These are phyloP conservation scores for Laupala kohalensis DNA, from an alignment of 1,140 invertebrate genomes.

Conservation along the genomic window DNA sequence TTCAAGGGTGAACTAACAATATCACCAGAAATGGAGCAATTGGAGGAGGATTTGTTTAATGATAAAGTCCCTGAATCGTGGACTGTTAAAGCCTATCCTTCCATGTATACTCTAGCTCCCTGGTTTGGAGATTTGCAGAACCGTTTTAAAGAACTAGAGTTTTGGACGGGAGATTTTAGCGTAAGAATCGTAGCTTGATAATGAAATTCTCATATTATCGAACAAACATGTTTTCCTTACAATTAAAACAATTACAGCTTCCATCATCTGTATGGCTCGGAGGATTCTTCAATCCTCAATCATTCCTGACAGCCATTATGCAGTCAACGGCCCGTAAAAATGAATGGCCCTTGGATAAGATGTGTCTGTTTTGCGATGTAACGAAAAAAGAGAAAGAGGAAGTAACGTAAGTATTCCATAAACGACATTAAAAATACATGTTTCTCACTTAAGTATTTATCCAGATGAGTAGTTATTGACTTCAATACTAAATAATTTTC, in stretches of 20 bases:
- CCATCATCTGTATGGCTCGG: constrained; percentile 82
- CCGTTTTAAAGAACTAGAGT: constrained; percentile 61
- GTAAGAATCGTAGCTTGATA: no score
- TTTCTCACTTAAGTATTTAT: no score
- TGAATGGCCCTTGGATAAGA: constrained; percentile 90
- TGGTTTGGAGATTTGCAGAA: constrained; percentile 81
- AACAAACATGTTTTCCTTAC: background rate
- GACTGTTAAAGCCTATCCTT: constrained; percentile 78
- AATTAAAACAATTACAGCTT: constrained; percentile 37
- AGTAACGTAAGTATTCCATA: constrained; percentile 49
- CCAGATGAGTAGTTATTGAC: no score
- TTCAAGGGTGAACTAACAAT: constrained; percentile 82
- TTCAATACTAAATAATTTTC: no score
- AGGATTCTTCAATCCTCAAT: constrained; percentile 94
- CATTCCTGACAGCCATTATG: constrained; percentile 93
- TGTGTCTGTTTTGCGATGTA: constrained; percentile 89
- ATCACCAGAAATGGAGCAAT: constrained; percentile 78
- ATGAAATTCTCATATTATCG: background rate
- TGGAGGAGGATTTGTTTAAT: constrained; percentile 72
- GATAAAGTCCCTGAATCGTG: constrained; percentile 73
- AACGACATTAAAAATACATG: no score
- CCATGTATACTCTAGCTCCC: constrained; percentile 59
- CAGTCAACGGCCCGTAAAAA: constrained; percentile 89
- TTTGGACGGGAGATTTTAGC: constrained; percentile 64
- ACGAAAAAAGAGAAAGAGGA: constrained; percentile 85